phyloP scores from a whole-genome alignment of 1,140 invertebrate species.

The Arctopsyche grandis region DNA sequence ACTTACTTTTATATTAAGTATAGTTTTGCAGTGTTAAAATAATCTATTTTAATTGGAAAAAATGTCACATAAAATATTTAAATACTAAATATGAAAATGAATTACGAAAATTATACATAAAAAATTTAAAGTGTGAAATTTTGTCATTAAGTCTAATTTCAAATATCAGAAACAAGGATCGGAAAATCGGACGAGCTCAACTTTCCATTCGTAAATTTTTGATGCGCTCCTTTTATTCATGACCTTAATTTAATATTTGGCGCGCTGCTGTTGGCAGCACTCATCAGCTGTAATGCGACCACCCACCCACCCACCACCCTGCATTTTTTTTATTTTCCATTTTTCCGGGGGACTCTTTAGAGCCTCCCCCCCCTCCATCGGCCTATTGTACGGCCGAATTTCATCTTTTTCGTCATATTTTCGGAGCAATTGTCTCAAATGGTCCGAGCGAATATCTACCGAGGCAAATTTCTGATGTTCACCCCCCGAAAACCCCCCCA shows the following conservation, averaged over 20 bases:
- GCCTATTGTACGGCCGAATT: background rate
- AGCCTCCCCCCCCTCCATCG: background rate
- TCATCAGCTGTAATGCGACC: slow-evolving; percentile 23
- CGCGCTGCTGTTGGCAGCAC: slow-evolving; percentile 18
- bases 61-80: too few species aligned
- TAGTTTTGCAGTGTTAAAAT: too few species aligned
- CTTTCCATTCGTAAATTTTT: slow-evolving; percentile 22
- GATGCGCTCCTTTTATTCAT: slow-evolving; percentile 23
- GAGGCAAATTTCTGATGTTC: slow-evolving; percentile 14
- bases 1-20: too few species aligned
- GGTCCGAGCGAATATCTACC: background rate
- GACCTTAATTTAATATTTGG: slow-evolving; percentile 26
- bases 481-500: background rate
- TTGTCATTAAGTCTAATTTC: too few species aligned
- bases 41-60: too few species aligned
- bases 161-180: too few species aligned
- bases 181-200: background rate
- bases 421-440: slow-evolving; percentile 18
- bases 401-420: slow-evolving; percentile 24
- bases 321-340: background rate
- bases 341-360: background rate
- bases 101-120: too few species aligned
- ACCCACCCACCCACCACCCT: background rate
- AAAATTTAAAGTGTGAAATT: too few species aligned
- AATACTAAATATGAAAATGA: too few species aligned